phyloP scores from a whole-genome alignment of 2,113 vertebrate species.

The Psophia crepitans region DNA sequence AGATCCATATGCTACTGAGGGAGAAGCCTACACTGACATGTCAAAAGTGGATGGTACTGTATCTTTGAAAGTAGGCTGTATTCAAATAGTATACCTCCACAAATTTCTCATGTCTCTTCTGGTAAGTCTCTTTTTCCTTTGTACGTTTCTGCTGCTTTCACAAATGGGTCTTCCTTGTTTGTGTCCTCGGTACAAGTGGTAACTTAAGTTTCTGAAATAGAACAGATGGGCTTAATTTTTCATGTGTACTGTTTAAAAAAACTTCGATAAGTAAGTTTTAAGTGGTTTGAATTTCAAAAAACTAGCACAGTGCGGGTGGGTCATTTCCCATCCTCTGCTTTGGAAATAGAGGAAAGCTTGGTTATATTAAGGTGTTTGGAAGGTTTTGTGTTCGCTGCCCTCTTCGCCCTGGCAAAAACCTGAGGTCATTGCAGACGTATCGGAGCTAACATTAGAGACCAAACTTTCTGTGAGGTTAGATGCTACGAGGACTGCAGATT shows the following conservation, averaged over 20 bases:
- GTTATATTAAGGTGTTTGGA: neutral
- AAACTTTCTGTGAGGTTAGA: neutral
- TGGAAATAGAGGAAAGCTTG: neutral
- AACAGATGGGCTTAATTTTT: neutral
- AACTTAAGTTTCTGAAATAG: neutral
- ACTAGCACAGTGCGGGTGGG: no score
- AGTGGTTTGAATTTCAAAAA: neutral
- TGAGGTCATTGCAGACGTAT: neutral
- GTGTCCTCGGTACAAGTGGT: neutral
- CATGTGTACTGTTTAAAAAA: rapidly evolving
- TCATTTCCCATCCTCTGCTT: neutral
- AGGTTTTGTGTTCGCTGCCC: neutral
- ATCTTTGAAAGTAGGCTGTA: constrained; percentile 89
- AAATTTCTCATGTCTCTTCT: constrained; percentile 90
- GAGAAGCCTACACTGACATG: constrained; percentile 84
- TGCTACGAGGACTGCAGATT: neutral
- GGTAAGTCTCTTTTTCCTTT: constrained; percentile 73
- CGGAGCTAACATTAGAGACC: neutral
- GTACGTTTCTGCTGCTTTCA: neutral
- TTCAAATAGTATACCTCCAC: constrained; percentile 92
- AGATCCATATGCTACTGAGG: constrained; percentile 86
- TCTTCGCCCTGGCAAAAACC: neutral
- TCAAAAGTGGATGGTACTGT: constrained; percentile 89
- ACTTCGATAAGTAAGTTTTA: neutral
- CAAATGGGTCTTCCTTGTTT: neutral